Percentiles rank a stretch among this genome's conserved stretches.
Conservation (phyloP, 2,888 invertebrate species). For the Steinernema carpocapsae region DNA sequence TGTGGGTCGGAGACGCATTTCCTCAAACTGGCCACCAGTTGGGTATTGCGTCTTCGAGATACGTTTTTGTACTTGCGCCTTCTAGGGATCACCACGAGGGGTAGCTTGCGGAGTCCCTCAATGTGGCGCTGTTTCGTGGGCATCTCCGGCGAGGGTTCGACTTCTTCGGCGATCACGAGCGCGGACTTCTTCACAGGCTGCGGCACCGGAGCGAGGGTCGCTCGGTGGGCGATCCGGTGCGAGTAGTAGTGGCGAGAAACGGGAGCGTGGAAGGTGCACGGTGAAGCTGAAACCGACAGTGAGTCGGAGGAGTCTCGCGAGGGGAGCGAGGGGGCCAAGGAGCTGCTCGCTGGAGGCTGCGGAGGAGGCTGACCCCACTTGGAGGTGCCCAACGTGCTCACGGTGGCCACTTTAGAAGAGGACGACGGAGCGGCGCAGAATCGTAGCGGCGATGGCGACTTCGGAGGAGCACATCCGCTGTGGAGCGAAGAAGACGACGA, state of each 20-base stretch:
- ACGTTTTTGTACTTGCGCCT: conserved; percentile 67
- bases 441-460: conserved; percentile 25
- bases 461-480: conserved; percentile 13
- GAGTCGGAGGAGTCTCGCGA: conserved; percentile 12
- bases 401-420: conserved; percentile 33
- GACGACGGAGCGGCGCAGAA: background rate
- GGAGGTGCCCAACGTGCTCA: conserved; percentile 30
- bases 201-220: conserved; percentile 54
- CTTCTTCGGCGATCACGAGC: conserved; percentile 37
- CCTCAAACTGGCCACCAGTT: conserved; percentile 57
- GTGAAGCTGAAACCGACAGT: conserved; percentile 22
- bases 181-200: conserved; percentile 52
- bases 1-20: conserved; percentile 63
- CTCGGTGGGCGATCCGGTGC: conserved; percentile 57
- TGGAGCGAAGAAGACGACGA: conserved; percentile 14
- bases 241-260: conserved; percentile 54
- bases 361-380: conserved; percentile 35
- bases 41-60: conserved; percentile 62
- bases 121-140: conserved; percentile 42
- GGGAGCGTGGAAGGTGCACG: conserved; percentile 37
- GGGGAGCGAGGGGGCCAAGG: conserved; percentile 25
- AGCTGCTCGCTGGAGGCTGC: background rate
- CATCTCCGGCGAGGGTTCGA: conserved; percentile 35
- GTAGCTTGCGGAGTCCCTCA: conserved; percentile 56
- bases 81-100: conserved; percentile 66